Evolutionary conservation across 2,113 vertebrate genomes (phyloP), one percentile per base, ranked within the genome.

Genomic region (Tupaia chinensis): DNA sequence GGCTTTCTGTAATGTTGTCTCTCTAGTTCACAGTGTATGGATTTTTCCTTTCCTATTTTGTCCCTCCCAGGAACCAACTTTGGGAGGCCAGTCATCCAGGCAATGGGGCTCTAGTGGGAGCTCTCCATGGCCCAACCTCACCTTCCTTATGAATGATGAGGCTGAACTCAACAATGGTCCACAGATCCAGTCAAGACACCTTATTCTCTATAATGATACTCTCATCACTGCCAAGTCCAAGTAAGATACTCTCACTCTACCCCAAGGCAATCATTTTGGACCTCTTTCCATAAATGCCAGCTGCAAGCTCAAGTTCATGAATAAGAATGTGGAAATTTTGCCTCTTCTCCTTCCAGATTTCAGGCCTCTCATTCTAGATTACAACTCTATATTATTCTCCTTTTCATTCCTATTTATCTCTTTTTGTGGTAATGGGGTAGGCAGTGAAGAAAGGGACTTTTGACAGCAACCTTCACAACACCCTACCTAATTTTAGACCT

Each of bases 161-260:
- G 98, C 98, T 12, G 98, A 99, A 87, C 97, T 99, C 7, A 98
- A 98, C 0, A 93, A 96, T 68, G 98, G 99, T 66, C 94, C 98
- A 69, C 98, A 99, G 98, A 99, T 98, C 8, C 98, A 98, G 85
- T 98, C 98, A 44, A 98, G 99, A 93, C 98, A 98, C 34, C 89
- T 99, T 91, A 98, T 99, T 89, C 96, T 99, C 83, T 98, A 98
- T 97, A 98, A 97, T 61, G 98, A 99, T 95, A 97, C 97, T 54
- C 98, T 99, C 65, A 97, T 99, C 88, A 96, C 99, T 34, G 97
- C 99, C 77, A 99, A 99, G 95, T 98, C 98, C 95, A 99, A 98
- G 99, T 99, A 98, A 98, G 98, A 79, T 74, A 14, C 61, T 3
- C 1, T 58, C 44, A 23, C 13, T 72, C 34, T 68, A 66, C 22